Percentiles rank a stretch among this genome's conserved stretches.
Evolutionary conservation across 2,113 vertebrate species (phyloP).

Genomic region (Phrynosoma platyrhinos): DNA sequence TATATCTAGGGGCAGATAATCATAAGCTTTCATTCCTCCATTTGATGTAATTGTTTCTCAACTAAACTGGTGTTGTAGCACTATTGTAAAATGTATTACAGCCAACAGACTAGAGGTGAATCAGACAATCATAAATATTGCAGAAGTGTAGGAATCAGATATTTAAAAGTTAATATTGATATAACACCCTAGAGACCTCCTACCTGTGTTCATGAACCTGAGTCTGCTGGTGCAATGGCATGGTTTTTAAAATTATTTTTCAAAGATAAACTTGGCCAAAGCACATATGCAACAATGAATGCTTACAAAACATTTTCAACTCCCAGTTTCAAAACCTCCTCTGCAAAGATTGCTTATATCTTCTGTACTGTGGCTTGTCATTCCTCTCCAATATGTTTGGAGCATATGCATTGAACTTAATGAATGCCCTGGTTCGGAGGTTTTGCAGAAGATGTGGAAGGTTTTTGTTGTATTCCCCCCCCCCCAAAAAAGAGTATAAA

Average conservation of each 20-base stretch:
- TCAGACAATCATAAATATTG: no score
- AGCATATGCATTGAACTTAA: conserved; percentile 19
- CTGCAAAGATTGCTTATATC: background rate
- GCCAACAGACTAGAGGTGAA: no score
- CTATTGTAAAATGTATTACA: no score
- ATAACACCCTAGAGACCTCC: no score
- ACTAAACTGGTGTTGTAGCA: no score
- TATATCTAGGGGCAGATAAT: background rate
- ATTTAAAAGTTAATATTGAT: no score
- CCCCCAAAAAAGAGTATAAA: background rate
- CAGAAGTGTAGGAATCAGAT: no score
- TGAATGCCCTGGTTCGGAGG: background rate
- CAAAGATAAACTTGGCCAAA: background rate
- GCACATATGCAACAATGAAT: background rate
- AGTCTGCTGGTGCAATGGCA: background rate
- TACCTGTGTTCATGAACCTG: background rate
- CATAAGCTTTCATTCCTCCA: background rate
- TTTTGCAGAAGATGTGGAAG: background rate
- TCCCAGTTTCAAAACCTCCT: background rate
- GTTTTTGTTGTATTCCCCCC: background rate
- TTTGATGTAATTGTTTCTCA: no score
- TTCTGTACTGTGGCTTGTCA: background rate
- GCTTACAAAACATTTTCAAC: conserved; percentile 1
- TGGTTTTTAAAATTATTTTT: background rate
- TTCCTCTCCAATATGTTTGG: conserved; percentile 30